These are phyloP conservation scores for Patella ulyssiponensis DNA, from an alignment of 2,888 invertebrate genomes.

Conservation along the genomic window DNA sequence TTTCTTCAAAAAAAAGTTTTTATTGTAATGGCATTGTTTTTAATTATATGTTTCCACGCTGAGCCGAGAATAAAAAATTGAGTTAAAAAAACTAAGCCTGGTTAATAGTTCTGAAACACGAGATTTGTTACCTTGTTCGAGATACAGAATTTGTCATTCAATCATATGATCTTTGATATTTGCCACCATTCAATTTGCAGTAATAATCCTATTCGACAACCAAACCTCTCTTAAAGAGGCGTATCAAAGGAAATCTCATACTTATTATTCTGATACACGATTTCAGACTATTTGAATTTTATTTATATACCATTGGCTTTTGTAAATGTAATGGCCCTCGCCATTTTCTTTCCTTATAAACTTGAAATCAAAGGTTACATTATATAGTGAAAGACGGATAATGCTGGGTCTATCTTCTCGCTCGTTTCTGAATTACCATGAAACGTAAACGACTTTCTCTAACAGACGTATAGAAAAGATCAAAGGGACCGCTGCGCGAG, in stretches of 20 bases:
- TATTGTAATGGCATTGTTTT: no score
- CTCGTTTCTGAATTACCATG: constrained; percentile 10
- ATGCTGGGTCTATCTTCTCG: constrained; percentile 5
- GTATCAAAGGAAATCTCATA: constrained; percentile 3
- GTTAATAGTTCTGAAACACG: no score
- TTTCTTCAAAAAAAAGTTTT: no score
- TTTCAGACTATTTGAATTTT: not conserved
- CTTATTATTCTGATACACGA: constrained; percentile 8
- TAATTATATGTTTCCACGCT: no score
- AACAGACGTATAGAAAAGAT: constrained; percentile 11
- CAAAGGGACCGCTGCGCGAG: constrained; percentile 3
- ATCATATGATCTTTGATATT: no score
- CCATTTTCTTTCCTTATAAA: not conserved
- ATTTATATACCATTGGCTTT: constrained; percentile 7
- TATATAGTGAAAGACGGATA: constrained; percentile 5
- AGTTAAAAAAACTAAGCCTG: no score
- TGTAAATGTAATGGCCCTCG: constrained; percentile 1
- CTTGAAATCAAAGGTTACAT: not conserved
- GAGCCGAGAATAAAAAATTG: no score
- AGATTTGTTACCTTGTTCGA: no score
- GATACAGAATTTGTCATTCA: no score
- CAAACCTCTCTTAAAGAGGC: not conserved
- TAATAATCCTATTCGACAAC: no score
- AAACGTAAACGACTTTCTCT: constrained; percentile 11
- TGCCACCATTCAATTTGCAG: no score